These are phyloP conservation scores for Avahi laniger DNA, from an alignment of 2,797 vertebrate genomes.

Conservation along the genomic window DNA sequence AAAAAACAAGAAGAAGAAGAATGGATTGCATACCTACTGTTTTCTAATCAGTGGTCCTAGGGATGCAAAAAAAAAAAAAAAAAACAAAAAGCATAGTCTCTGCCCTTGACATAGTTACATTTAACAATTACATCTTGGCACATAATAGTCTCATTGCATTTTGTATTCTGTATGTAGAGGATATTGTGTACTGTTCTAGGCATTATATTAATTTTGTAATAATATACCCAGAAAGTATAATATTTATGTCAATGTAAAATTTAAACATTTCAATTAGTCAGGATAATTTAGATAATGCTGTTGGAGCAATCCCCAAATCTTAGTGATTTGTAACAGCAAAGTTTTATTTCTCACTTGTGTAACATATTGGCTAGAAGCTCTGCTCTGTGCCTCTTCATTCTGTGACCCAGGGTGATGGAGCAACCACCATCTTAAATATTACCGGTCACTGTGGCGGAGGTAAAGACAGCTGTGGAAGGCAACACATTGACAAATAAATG, in stretches of 20 bases:
- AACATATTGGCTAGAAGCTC: background rate
- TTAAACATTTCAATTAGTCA: conserved; percentile 19
- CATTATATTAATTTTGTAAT: conserved; percentile 16
- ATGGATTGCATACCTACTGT: background rate
- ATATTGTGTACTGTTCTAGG: background rate
- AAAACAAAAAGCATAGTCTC: background rate
- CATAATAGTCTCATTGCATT: background rate
- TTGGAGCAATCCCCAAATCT: background rate
- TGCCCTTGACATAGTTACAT: background rate
- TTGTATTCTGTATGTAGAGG: background rate
- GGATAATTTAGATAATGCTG: background rate
- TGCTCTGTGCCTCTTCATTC: background rate
- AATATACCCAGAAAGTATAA: background rate
- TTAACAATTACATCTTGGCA: background rate
- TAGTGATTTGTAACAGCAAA: background rate
- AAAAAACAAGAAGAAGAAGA: background rate
- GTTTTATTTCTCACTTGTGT: background rate
- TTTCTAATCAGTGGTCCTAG: background rate
- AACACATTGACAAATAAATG: background rate
- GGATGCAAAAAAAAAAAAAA: background rate
- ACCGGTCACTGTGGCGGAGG: background rate
- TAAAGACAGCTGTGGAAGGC: background rate
- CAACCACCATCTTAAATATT: background rate
- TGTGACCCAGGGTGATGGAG: background rate
- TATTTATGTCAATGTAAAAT: background rate